A percentile compares a stretch with the other conserved stretches of the same genome.
These are phyloP conservation scores for Ameiurus melas DNA, from an alignment of 2,113 vertebrate species.

Conservation along the genomic window DNA sequence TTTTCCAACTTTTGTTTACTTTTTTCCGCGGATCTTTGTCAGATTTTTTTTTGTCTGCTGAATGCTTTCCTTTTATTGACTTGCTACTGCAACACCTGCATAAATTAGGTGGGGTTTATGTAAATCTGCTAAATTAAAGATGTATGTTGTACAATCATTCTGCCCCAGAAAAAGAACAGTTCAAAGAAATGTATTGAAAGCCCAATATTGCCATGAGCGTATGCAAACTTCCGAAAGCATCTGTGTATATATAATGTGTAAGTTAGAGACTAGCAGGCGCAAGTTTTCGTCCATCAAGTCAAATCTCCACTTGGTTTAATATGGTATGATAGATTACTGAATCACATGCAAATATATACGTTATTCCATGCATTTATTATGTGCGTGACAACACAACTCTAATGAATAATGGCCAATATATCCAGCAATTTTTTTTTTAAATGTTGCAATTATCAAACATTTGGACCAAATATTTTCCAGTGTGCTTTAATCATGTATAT, in stretches of 20 bases:
- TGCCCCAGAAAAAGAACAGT: too few relatives aligned
- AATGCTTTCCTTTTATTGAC: background rate
- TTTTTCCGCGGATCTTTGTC: background rate
- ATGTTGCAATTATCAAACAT: background rate
- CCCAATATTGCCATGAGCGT: too few relatives aligned
- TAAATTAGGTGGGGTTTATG: background rate
- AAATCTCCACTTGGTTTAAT: background rate
- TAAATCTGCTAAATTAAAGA: too few relatives aligned
- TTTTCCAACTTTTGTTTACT: background rate
- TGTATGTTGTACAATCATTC: too few relatives aligned
- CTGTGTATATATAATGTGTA: background rate
- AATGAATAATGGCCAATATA: background rate
- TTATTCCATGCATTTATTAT: background rate
- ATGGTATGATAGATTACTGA: background rate
- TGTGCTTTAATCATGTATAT: background rate
- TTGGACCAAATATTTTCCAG: slow-evolving; percentile 21
- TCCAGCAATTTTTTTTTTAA: slow-evolving; percentile 31
- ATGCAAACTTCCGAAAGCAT: too few relatives aligned
- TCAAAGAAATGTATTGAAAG: too few relatives aligned
- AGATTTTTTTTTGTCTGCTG: background rate
- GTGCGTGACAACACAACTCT: background rate
- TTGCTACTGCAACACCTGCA: background rate
- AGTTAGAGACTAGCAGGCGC: background rate
- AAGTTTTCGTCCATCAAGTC: background rate
- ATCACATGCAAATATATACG: background rate